Evolutionary conservation across 2,797 vertebrate species (phyloP).

Genomic region (Acrossocheilus wenchowensis): DNA sequence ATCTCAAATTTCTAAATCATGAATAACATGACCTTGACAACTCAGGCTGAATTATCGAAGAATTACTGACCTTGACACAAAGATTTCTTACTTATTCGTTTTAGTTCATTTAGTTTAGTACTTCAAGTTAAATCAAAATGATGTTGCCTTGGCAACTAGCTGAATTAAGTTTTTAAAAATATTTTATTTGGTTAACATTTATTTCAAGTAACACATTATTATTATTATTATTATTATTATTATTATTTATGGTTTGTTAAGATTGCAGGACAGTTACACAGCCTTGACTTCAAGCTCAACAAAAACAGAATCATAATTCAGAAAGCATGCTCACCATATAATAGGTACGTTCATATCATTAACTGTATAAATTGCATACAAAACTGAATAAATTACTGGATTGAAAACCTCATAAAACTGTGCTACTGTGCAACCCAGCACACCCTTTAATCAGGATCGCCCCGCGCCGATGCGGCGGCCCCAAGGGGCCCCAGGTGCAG

Average conservation of each 20-base stretch:
- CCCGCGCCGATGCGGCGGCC: background rate
- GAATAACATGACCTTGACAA: background rate
- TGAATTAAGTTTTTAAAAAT: background rate
- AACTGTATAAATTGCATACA: background rate
- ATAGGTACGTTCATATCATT: background rate
- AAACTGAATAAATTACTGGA: background rate
- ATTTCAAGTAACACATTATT: background rate
- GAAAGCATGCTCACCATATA: background rate
- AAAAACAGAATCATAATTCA: background rate
- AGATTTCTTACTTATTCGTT: background rate
- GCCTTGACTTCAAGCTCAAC: background rate
- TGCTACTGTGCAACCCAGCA: background rate
- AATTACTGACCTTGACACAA: background rate
- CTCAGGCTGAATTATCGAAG: too few species aligned
- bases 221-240: background rate
- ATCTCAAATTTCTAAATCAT: background rate
- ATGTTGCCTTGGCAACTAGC: background rate
- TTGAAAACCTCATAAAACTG: background rate
- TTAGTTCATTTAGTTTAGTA: background rate
- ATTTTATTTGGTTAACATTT: background rate
- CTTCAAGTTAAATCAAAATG: background rate
- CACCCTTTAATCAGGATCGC: background rate
- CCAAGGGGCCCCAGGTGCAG: slow-evolving; percentile 56
- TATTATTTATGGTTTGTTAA: background rate
- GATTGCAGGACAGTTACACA: background rate